phyloP scores from a whole-genome alignment of 1,140 invertebrate species.

The Drosophila miranda region DNA sequence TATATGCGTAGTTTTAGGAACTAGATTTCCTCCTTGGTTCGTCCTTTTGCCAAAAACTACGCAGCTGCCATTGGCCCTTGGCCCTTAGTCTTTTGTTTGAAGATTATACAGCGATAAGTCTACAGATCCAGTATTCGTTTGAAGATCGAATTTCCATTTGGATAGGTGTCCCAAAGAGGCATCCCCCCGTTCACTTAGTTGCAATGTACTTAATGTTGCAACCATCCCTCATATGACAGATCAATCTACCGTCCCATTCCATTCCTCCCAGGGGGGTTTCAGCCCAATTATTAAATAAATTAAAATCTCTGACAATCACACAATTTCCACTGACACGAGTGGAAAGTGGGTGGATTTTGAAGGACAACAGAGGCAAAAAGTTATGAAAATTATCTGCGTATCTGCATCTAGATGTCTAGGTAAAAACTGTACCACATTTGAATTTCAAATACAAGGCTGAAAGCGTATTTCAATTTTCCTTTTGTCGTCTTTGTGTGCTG shows the following conservation, averaged over 20 bases:
- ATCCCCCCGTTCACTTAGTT: slow-evolving; percentile 6
- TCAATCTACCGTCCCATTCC: too few species aligned
- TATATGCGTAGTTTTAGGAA: slow-evolving; percentile 45
- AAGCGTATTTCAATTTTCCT: slow-evolving; percentile 64
- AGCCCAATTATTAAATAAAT: slow-evolving; percentile 25
- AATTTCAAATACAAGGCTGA: slow-evolving; percentile 58
- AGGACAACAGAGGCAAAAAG: slow-evolving; percentile 1
- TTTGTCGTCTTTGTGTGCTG: slow-evolving; percentile 37
- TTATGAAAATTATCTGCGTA: slow-evolving; percentile 47
- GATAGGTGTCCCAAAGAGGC: slow-evolving; percentile 32
- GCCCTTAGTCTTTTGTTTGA: slow-evolving; percentile 27
- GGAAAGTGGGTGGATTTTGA: slow-evolving; percentile 24
- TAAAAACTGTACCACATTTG: slow-evolving; percentile 53
- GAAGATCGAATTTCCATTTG: slow-evolving; percentile 42
- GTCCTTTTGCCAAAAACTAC: slow-evolving; percentile 23
- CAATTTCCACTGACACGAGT: background rate
- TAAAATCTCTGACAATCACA: slow-evolving; percentile 26
- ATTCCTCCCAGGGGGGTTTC: slow-evolving; percentile 23
- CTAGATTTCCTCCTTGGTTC: slow-evolving; percentile 19
- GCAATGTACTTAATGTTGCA: slow-evolving; percentile 22
- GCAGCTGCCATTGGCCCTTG: slow-evolving; percentile 23
- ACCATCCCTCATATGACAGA: background rate
- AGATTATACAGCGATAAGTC: slow-evolving; percentile 35
- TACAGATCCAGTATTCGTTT: slow-evolving; percentile 12
- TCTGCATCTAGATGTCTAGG: slow-evolving; percentile 25